phyloP scores from a whole-genome alignment of 2,113 vertebrate genomes.

The Mormyrus iriodes region DNA sequence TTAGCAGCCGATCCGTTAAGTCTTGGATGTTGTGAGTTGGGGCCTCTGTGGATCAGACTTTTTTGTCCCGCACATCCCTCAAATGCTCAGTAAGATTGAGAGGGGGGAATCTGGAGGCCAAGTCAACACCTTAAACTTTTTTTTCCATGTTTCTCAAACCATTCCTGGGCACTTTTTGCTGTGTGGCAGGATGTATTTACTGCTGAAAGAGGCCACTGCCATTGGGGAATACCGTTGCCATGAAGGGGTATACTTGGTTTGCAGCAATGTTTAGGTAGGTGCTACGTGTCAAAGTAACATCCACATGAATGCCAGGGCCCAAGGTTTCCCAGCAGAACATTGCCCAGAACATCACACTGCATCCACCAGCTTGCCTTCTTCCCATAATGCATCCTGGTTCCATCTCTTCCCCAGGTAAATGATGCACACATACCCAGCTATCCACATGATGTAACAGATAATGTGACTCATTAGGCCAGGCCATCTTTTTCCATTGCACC shows the following conservation, averaged over 20 bases:
- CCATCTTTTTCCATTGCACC: neutral
- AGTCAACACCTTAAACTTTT: too few species aligned
- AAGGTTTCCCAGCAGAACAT: neutral
- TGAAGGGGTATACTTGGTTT: neutral
- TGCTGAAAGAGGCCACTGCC: neutral
- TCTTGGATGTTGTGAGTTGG: too few species aligned
- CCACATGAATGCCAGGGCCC: neutral
- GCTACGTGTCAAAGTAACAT: neutral
- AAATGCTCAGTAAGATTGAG: too few species aligned
- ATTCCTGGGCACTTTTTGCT: too few species aligned
- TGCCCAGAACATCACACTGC: neutral
- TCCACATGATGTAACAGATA: neutral
- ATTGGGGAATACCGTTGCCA: neutral
- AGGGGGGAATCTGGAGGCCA: too few species aligned
- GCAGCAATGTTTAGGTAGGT: neutral
- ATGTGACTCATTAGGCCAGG: neutral
- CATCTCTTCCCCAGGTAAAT: neutral
- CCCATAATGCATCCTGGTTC: neutral
- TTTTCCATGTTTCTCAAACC: too few species aligned
- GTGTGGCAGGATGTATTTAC: too few species aligned
- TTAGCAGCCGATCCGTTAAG: too few species aligned
- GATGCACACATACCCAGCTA: neutral
- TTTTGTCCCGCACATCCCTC: too few species aligned
- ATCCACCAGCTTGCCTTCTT: neutral
- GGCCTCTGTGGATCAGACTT: too few species aligned